phyloP scores from a whole-genome alignment of 2,797 vertebrate genomes.

The Macrochelys suwanniensis region DNA sequence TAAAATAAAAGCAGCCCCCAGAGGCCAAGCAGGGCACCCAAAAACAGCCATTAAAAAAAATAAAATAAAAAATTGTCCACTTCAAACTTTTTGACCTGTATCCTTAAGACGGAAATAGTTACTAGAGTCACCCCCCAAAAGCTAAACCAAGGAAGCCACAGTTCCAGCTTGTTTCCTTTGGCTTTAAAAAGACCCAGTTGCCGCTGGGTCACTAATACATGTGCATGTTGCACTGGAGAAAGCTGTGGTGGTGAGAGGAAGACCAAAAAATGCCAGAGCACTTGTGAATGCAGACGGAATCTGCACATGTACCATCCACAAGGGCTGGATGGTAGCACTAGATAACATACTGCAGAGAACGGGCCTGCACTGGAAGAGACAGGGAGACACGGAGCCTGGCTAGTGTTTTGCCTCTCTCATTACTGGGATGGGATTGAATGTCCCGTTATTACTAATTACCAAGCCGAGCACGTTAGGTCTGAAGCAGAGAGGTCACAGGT shows the following conservation, averaged over 20 bases:
- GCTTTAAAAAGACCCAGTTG: background rate
- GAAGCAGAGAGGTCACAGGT: too few species aligned
- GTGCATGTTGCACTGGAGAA: background rate
- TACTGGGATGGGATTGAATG: background rate
- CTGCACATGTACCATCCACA: background rate
- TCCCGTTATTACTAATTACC: background rate
- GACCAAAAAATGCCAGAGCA: background rate
- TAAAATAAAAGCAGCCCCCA: background rate
- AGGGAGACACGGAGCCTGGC: accelerated
- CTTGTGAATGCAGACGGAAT: background rate
- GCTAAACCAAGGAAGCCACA: background rate
- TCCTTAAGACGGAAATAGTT: background rate
- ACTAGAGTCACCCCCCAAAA: background rate
- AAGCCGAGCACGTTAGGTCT: background rate
- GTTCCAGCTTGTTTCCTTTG: background rate
- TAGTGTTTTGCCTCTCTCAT: background rate
- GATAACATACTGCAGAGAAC: background rate
- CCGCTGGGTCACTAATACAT: accelerated
- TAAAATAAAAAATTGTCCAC: background rate
- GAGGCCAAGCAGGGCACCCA: background rate
- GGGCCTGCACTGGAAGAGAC: background rate
- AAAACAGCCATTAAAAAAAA: too few species aligned
- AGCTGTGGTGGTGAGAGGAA: background rate
- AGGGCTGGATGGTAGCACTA: background rate
- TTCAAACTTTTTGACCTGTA: background rate